Base-by-base conservation (phyloP, 2,797 vertebrate genomes). In the Silurus lanzhouensis region DNA sequence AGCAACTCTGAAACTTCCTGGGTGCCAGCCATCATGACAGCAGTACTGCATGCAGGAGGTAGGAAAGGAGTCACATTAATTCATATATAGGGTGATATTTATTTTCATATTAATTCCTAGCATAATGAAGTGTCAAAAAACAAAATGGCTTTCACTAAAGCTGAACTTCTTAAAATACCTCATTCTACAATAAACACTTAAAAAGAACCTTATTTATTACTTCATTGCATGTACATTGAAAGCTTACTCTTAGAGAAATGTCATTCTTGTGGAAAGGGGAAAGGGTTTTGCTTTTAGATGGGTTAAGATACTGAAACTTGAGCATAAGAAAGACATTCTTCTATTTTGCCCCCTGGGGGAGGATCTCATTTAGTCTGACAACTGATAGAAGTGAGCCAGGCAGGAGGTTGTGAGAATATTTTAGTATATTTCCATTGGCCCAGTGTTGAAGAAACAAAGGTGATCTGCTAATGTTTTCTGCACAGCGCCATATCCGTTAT, bases 1-100 rank as follows among this genome's bases (percentile, higher is more conserved):
- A 95, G 92, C 94, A 97, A 96, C 86, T 96, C 95, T 0, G 91
- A 96, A 89, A 96, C 94, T 0, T 96, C 97, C 0, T 97, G 96
- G 96, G 95, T 97, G 82, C 96, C 96, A 0, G 96, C 96, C 85
- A 96, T 97, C 90, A 92, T 96, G 92, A 94, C 91, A 5, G 95
- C 95, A 0, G 91, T 95, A 87, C 91, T 97, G 74, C 93, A 97
- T 0, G 94, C 93, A 44, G 96, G 96, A 6, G 96, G 97, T 97
- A 89, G 10, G 85, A 25, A 77, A 27, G 14, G 13, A 58, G 12
- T 68, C 14, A 83, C 9, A 52, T 63, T 55, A 52, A 61, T 46
- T 14, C 7, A 80, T 19, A 66, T 9, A 63, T 3, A 83, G 5
- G 38, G 5, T 71, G 5, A 44, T 27, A n/a, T 27, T 13, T 46